A percentile compares a stretch with the other conserved stretches of the same genome.
Evolutionary conservation across 2,797 vertebrate species (phyloP).

Genomic region (Hydrophis major): DNA sequence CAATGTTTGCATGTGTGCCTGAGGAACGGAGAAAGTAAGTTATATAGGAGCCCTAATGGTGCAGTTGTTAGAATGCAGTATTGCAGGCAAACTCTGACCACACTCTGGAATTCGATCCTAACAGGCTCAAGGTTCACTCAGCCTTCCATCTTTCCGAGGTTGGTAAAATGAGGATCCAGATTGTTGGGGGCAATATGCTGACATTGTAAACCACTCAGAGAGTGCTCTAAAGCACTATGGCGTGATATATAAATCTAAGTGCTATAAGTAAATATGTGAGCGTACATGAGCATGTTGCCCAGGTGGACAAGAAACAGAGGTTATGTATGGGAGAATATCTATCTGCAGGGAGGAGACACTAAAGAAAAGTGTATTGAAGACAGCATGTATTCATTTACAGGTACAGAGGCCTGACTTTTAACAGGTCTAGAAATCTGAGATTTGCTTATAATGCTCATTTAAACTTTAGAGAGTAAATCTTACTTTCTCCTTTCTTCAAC

Average conservation of each 20-base stretch:
- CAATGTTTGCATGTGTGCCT: not conserved
- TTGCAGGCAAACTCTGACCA: not conserved
- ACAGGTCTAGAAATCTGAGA: not conserved
- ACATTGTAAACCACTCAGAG: not conserved
- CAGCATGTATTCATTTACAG: not conserved
- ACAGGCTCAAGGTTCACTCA: not conserved
- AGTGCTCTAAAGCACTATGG: not conserved
- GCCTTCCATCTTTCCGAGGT: not conserved
- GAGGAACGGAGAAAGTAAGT: not conserved
- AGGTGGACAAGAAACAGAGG: not conserved
- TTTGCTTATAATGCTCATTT: not conserved
- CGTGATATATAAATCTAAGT: not conserved
- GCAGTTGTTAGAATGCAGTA: not conserved
- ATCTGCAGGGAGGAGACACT: not conserved
- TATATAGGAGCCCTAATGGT: not conserved
- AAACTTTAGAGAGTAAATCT: constrained; percentile 46
- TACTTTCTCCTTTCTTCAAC: constrained; percentile 95
- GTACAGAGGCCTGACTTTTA: not conserved
- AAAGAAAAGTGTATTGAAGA: not conserved
- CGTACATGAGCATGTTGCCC: not conserved
- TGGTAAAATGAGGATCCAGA: not conserved
- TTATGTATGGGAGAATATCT: not conserved
- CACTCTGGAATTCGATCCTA: not conserved
- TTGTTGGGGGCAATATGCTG: not conserved
- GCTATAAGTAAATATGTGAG: not conserved